Evolutionary conservation across 1,140 invertebrate species (phyloP), one percentile per base, ranked within the genome.

Genomic region (Vollenhovia emeryi): DNA sequence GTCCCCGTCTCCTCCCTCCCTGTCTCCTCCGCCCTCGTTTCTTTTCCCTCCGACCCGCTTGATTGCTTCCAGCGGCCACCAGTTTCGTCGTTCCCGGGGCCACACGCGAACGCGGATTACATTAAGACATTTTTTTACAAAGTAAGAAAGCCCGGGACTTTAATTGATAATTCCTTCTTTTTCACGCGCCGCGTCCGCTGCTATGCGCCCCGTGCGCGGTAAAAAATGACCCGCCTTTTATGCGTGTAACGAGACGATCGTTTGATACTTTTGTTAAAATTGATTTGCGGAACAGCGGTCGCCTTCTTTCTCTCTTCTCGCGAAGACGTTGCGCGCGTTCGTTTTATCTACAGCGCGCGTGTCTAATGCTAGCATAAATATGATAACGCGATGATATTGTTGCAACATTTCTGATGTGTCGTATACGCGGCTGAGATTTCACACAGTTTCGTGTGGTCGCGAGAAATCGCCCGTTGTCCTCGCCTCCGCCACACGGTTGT

Each of bases 71-170:
- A 55, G n/a, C 40, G 24, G 66, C 78, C 78, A 59, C 68, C 66
- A 18, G 64, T 71, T 71, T 57, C 64, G 50, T 43, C 74, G 36
- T 78, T 43, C 52, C 11, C 50, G 55, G n/a, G 88, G 89, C 88
- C 88, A 89, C 88, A 87, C 88, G 87, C 73, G 88, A 69, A 83
- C 33, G 43, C 43, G 27, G 78, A 82, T 82, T 82, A 82, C 78
- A 82, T 82, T 82, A 82, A 82, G 78, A 82, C 78, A 82, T 82
- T 82, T 82, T n/a, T 82, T 82, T 82, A 82, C 78, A 27, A 82
- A 78, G 75, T 78, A 64, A 21, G 66, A 45, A 73, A 57, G 66
- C 33, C 36, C 66, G 78, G n/a, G n/a, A 36, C 24, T 82, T 73
- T 82, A 69, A 82, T 82, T 82, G 78, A 82, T 82, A 73, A 82